A percentile compares a stretch with the other conserved stretches of the same genome.
Conservation (phyloP, 2,797 vertebrate genomes). For the Semotilus atromaculatus region DNA sequence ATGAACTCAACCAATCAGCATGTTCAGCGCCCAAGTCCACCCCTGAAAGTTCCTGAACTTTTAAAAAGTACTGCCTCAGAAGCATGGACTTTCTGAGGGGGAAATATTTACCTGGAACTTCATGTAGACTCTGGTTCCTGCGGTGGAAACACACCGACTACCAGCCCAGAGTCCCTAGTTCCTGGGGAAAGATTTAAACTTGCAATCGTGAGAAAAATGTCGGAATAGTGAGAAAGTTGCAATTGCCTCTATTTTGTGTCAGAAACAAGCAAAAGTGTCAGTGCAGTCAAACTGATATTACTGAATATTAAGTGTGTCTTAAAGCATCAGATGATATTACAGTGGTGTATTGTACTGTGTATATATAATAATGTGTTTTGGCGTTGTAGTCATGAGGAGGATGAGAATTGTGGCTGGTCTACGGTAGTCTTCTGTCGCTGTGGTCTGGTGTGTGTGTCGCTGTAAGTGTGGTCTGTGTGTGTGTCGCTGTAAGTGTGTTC, state of each 20-base stretch:
- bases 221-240: no score
- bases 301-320: not conserved
- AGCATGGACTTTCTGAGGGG: no score
- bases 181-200: not conserved
- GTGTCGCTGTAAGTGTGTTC: not conserved
- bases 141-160: no score
- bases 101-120: no score
- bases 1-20: no score
- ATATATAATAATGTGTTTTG: not conserved
- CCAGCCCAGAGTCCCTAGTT: no score
- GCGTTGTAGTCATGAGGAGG: not conserved
- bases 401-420: not conserved
- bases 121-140: no score
- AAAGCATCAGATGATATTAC: not conserved
- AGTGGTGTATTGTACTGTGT: not conserved
- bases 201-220: no score
- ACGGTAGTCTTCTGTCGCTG: not conserved
- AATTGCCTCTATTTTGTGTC: not conserved
- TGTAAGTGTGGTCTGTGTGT: not conserved
- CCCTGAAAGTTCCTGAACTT: no score
- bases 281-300: not conserved
- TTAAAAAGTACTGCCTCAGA: no score
- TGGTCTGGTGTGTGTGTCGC: not conserved
- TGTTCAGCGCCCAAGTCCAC: no score
- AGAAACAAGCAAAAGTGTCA: not conserved